phyloP scores from a whole-genome alignment of 2,797 vertebrate genomes.

The Salmo trutta region DNA sequence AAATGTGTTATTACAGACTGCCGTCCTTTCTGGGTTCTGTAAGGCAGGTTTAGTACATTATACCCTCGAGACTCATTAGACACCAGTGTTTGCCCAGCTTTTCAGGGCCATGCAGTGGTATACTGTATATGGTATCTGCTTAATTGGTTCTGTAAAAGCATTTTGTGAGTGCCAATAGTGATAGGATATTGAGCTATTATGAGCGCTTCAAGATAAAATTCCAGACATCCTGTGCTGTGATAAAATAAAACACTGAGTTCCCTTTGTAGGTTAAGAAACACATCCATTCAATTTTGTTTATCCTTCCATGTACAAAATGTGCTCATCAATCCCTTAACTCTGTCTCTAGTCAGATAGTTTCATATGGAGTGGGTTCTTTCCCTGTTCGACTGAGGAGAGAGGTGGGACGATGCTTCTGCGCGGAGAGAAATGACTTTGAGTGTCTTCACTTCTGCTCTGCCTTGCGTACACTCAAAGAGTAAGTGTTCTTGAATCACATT shows the following conservation, averaged over 20 bases:
- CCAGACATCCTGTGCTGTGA: neutral
- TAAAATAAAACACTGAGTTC: neutral
- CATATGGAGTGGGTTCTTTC: constrained; percentile 54
- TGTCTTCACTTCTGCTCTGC: constrained; percentile 48
- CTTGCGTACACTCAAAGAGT: constrained; percentile 7
- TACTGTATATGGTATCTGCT: too few species aligned
- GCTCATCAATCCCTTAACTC: neutral
- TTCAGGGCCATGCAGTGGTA: neutral
- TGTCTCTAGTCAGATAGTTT: constrained; percentile 48
- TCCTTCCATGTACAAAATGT: neutral
- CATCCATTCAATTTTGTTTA: neutral
- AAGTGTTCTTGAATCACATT: neutral
- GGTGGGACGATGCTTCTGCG: constrained; percentile 44
- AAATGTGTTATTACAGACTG: neutral
- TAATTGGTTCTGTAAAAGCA: too few species aligned
- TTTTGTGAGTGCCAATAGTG: neutral
- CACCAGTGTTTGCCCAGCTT: neutral
- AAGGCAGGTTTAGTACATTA: neutral
- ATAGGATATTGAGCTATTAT: neutral
- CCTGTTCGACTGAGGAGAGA: constrained; percentile 46
- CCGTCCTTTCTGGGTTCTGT: neutral
- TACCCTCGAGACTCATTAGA: too few species aligned
- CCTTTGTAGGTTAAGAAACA: neutral
- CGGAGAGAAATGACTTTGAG: constrained; percentile 28
- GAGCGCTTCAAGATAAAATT: neutral